Evolutionary conservation across 2,113 vertebrate genomes (phyloP).

Genomic region (Cebidichthys violaceus): DNA sequence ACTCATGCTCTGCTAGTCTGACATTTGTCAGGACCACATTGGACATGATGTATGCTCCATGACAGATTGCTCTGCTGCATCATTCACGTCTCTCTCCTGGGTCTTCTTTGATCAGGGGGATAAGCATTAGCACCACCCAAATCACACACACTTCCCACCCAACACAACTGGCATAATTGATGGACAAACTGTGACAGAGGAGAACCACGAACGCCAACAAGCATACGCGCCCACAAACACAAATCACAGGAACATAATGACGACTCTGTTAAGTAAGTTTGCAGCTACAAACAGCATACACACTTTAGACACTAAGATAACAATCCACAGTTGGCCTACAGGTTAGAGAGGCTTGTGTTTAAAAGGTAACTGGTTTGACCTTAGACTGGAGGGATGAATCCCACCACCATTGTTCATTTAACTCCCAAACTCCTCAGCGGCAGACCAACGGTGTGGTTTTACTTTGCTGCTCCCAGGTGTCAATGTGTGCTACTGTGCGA

Average conservation of each 20-base stretch:
- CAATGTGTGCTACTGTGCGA: not conserved
- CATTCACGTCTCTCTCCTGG: slow-evolving; percentile 48
- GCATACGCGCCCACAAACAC: not conserved
- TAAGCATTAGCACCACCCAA: slow-evolving; percentile 40
- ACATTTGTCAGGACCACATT: slow-evolving; percentile 74
- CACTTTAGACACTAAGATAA: not conserved
- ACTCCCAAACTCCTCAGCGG: slow-evolving; percentile 10
- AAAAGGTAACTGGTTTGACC: slow-evolving; percentile 13
- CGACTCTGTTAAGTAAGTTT: slow-evolving; percentile 5
- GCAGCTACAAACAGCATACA: not conserved
- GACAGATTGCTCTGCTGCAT: slow-evolving; percentile 69
- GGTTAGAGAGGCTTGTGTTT: not conserved
- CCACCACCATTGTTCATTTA: slow-evolving; percentile 26
- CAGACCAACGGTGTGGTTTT: not conserved
- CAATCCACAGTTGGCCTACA: not conserved
- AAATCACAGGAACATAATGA: not conserved
- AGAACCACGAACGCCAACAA: slow-evolving; percentile 1
- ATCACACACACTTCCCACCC: slow-evolving; percentile 15
- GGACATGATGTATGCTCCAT: slow-evolving; percentile 73
- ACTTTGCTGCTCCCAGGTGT: not conserved
- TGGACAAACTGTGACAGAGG: slow-evolving; percentile 33
- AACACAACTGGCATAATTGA: slow-evolving; percentile 33
- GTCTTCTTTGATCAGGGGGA: slow-evolving; percentile 54
- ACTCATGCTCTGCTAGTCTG: slow-evolving; percentile 63
- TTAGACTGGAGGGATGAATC: slow-evolving; percentile 14